phyloP scores from a whole-genome alignment of 2,113 vertebrate genomes.

The Andinoacara biseriatus region DNA sequence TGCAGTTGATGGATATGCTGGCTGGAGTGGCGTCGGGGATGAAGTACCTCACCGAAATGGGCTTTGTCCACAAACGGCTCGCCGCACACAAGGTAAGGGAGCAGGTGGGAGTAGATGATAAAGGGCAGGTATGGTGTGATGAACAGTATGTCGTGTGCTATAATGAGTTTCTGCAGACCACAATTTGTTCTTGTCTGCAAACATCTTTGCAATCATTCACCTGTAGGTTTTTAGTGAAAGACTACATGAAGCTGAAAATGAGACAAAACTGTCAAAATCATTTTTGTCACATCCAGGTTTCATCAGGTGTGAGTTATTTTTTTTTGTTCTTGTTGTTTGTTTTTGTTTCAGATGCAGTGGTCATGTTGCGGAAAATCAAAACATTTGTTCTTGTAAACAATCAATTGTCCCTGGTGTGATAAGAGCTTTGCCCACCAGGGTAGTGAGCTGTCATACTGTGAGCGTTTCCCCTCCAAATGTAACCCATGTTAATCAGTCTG shows the following conservation, averaged over 20 bases:
- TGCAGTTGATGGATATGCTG: slow-evolving; percentile 90
- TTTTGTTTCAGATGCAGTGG: not conserved
- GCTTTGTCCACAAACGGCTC: slow-evolving; percentile 91
- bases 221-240: slow-evolving; percentile 35
- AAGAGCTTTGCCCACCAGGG: slow-evolving; percentile 15
- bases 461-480: slow-evolving; percentile 1
- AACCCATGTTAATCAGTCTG: slow-evolving; percentile 17
- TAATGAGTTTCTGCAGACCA: not conserved
- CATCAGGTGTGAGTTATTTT: not conserved
- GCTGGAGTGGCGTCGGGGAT: slow-evolving; percentile 92
- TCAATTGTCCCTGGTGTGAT: slow-evolving; percentile 17
- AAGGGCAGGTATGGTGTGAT: slow-evolving; percentile 1
- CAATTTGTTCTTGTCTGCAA: slow-evolving; percentile 38
- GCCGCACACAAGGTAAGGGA: slow-evolving; percentile 87
- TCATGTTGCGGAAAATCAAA: slow-evolving; percentile 7
- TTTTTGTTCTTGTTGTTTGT: not conserved
- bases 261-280: slow-evolving; percentile 15
- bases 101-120: slow-evolving; percentile 24
- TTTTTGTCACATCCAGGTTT: slow-evolving; percentile 27
- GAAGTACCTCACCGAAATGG: slow-evolving; percentile 97
- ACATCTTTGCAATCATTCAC: slow-evolving; percentile 10
- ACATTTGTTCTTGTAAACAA: slow-evolving; percentile 39
- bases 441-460: not conserved
- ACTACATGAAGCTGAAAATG: slow-evolving; percentile 22
- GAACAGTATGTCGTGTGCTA: slow-evolving; percentile 6